Percentiles rank a stretch among this genome's conserved stretches.
Evolutionary conservation across 2,113 vertebrate species (phyloP).

Genomic region (Dasyurus viverrinus): DNA sequence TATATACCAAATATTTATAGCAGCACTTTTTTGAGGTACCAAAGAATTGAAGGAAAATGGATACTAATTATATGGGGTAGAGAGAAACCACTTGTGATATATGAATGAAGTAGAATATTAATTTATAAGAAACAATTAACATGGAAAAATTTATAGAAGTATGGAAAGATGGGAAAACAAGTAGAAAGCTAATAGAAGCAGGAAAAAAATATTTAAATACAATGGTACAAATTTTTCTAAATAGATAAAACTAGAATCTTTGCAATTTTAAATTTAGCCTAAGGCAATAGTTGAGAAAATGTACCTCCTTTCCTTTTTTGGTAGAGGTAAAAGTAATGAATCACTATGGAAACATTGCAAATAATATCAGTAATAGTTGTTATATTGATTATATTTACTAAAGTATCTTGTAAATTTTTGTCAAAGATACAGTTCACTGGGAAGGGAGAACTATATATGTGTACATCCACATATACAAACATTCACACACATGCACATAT

Average conservation of each 20-base stretch:
- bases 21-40: neutral
- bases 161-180: neutral
- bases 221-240: neutral
- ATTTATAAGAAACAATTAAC: neutral
- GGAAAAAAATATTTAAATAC: neutral
- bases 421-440: no score
- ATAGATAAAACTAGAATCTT: neutral
- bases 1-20: neutral
- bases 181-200: neutral
- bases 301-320: neutral
- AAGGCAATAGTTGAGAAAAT: neutral
- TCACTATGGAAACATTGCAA: neutral
- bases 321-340: neutral
- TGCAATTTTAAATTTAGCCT: neutral
- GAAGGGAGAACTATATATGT: no score
- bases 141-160: no score
- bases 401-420: neutral
- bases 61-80: no score
- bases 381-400: neutral
- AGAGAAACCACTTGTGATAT: no score
- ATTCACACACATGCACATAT: no score
- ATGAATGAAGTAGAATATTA: neutral
- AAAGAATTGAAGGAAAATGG: neutral
- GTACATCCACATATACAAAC: no score
- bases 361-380: neutral